Conservation (phyloP, 92 coral and sea anemone species). For the Pocillopora meandrina region DNA sequence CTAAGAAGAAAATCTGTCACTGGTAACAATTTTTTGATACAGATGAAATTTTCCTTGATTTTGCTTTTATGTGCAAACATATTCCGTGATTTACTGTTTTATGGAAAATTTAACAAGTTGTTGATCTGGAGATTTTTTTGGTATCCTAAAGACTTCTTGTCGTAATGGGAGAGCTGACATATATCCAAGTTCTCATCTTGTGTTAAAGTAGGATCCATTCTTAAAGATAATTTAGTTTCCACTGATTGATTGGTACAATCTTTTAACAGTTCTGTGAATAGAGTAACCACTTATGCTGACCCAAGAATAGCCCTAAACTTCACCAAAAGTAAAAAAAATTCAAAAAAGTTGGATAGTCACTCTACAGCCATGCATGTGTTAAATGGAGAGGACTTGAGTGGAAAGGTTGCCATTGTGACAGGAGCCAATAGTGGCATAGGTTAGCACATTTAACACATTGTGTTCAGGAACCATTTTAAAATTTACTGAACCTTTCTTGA, state of each 20-base stretch:
- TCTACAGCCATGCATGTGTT: constrained; percentile 87
- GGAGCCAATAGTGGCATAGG: constrained; percentile 96
- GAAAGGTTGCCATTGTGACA: constrained; percentile 80
- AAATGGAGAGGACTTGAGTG: constrained; percentile 70
- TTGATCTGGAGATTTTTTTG: too few relatives aligned
- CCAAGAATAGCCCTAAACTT: constrained; percentile 63
- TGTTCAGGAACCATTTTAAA: background rate
- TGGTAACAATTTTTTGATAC: too few relatives aligned
- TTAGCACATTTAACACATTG: constrained; percentile 5
- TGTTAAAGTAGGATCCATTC: too few relatives aligned
- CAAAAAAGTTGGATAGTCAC: constrained; percentile 57
- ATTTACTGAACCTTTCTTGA: background rate
- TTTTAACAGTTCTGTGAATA: constrained; percentile 54
- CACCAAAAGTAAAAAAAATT: constrained; percentile 6
- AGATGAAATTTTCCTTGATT: too few relatives aligned
- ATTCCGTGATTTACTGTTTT: too few relatives aligned
- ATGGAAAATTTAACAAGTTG: too few relatives aligned
- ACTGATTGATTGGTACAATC: background rate
- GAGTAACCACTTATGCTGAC: constrained; percentile 66
- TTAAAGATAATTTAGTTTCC: background rate
- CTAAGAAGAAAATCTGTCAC: too few relatives aligned
- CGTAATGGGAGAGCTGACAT: too few relatives aligned
- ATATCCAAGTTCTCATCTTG: too few relatives aligned
- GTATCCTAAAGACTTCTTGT: too few relatives aligned
- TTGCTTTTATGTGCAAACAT: too few relatives aligned